phyloP scores from a whole-genome alignment of 2,797 vertebrate species.

The Ctenopoma multispine region DNA sequence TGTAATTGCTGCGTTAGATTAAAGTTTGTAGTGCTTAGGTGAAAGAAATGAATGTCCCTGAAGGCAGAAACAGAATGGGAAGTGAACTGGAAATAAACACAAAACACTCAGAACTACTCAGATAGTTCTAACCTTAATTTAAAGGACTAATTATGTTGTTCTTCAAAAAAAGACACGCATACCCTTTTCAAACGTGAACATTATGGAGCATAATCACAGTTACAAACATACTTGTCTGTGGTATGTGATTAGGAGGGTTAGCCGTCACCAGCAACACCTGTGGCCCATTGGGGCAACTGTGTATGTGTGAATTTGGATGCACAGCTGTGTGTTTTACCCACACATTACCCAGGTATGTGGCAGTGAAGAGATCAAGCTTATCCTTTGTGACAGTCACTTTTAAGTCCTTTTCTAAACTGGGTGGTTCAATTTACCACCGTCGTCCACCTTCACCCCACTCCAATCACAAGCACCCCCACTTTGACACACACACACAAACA shows the following conservation, averaged over 20 bases:
- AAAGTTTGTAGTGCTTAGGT: conserved; percentile 49
- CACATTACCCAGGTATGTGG: conserved; percentile 46
- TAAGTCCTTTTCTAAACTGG: conserved; percentile 70
- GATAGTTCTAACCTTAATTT: conserved; percentile 12
- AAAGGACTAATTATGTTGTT: background rate
- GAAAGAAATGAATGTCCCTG: conserved; percentile 34
- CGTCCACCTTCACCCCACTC: conserved; percentile 6
- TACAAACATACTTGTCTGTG: conserved; percentile 8
- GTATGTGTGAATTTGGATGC: conserved; percentile 24
- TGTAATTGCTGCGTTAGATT: conserved; percentile 64
- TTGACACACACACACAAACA: conserved; percentile 34
- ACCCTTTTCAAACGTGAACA: conserved; percentile 6
- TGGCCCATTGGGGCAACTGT: conserved; percentile 1
- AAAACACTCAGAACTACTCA: conserved; percentile 11
- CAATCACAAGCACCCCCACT: conserved; percentile 16
- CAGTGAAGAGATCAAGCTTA: conserved; percentile 74
- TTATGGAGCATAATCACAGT: conserved; percentile 20
- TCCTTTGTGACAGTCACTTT: conserved; percentile 78
- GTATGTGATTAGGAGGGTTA: conserved; percentile 30
- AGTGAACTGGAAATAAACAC: conserved; percentile 35
- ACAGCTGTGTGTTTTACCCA: conserved; percentile 41
- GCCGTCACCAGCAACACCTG: conserved; percentile 56
- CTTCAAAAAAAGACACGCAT: conserved; percentile 21
- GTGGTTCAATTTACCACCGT: conserved; percentile 77
- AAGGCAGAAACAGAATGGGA: conserved; percentile 27